Evolutionary conservation across 2,888 invertebrate genomes (phyloP).

Genomic region (Lochmaea capreae): DNA sequence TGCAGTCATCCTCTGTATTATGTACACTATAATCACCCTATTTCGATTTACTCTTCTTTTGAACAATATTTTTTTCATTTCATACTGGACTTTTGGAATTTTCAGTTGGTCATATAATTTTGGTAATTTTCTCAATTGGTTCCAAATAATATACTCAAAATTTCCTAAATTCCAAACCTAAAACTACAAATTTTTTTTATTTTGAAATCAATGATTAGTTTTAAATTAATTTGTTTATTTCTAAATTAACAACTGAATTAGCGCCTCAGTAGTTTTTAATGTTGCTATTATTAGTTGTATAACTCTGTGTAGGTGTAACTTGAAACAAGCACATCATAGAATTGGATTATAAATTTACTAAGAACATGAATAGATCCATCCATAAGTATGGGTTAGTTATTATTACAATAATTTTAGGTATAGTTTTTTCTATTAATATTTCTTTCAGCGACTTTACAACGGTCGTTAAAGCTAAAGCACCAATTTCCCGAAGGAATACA

Average conservation of each 20-base stretch:
- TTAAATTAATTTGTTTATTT: neutral
- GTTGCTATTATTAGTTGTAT: neutral
- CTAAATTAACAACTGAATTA: neutral
- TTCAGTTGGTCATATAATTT: no score
- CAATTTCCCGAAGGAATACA: constrained; percentile 59
- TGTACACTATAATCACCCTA: no score
- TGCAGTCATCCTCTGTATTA: no score
- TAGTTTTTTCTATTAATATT: neutral
- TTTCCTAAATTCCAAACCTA: no score
- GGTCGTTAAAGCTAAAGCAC: constrained; percentile 50
- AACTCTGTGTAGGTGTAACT: neutral
- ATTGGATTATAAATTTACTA: no score
- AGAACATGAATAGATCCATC: neutral
- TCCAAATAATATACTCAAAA: no score
- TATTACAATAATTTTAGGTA: neutral
- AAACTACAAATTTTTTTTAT: neutral
- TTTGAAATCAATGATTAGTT: neutral
- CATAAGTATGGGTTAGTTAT: neutral
- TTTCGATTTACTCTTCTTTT: no score
- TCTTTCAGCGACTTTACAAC: constrained; percentile 40
- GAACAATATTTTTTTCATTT: no score
- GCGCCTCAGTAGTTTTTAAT: neutral
- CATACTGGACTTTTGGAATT: no score
- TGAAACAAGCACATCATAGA: no score
- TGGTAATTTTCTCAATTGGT: no score